A percentile compares a stretch with the other conserved stretches of the same genome.
These are phyloP conservation scores for Rhogogaster chlorosoma DNA, from an alignment of 2,888 invertebrate genomes.

Conservation along the genomic window DNA sequence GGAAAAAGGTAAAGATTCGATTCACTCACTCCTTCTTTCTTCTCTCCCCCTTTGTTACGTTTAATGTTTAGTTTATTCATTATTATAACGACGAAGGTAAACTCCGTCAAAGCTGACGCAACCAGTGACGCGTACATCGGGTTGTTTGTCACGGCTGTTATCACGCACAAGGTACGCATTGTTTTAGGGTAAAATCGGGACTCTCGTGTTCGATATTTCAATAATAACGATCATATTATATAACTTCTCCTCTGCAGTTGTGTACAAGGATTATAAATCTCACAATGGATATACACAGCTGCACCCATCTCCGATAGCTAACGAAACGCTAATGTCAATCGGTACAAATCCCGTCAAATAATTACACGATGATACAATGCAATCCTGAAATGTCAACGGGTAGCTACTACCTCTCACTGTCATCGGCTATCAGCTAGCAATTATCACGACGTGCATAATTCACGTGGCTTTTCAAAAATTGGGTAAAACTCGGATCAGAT, in stretches of 20 bases:
- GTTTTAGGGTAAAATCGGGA: slow-evolving; percentile 2
- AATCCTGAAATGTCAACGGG: neutral
- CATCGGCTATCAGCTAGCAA: neutral
- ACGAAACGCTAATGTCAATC: neutral
- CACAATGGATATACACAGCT: neutral
- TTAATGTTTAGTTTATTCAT: neutral
- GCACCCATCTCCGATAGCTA: neutral
- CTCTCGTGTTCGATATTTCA: neutral
- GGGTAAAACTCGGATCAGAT: neutral
- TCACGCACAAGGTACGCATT: slow-evolving; percentile 37
- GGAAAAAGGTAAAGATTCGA: neutral
- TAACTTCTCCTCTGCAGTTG: neutral
- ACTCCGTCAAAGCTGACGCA: neutral
- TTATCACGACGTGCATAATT: neutral
- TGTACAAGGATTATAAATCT: slow-evolving; percentile 10
- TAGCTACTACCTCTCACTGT: neutral
- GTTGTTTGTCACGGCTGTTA: slow-evolving; percentile 34
- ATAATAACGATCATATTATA: slow-evolving; percentile 1
- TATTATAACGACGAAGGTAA: slow-evolving; percentile 7
- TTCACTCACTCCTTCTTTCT: neutral
- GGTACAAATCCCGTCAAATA: slow-evolving; percentile 17
- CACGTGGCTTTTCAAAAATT: neutral
- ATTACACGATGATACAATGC: slow-evolving; percentile 9
- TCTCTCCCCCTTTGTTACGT: neutral
- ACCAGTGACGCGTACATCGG: neutral